Evolutionary conservation across 2,113 vertebrate genomes (phyloP), one percentile per base, ranked within the genome.

Genomic region (Microtus richardsoni): DNA sequence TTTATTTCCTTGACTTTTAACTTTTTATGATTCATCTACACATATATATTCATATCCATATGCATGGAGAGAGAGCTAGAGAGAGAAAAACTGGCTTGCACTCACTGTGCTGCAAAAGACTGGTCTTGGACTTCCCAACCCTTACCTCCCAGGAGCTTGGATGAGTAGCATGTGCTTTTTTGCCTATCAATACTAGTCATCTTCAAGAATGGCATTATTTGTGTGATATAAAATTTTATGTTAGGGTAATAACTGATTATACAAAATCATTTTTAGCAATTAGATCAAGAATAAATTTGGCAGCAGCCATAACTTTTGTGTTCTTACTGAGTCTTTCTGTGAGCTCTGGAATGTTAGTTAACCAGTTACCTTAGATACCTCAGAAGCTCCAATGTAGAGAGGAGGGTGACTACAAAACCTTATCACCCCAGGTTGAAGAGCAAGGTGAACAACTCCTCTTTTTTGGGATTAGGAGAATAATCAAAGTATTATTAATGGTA

Each of bases 281-380:
- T 93, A 91, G 24, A 28, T 64, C 26, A 90, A 47, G 64, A 83
- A 90, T 84, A 5, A 78, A 88, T 95, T 96, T 95, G 47, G 41
- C 70, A 90, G 41, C 90, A 73, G 7, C 49, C 79, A 17, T 85
- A 92, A 79, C 52, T 79, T 96, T 91, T 91, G n/a, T 93, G 71
- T 17, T 86, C 68, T 33, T 84, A 64, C 39, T 94, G 24, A 88
- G 91, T 92, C 22, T 71, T 96, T 92, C 64, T 84, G n/a, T 89
- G 41, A 90, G 13, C 1, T 91, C 47, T 90, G 44, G 36, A 95
- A 90, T 90, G 22, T 88, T 95, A 90, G 44, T 88, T 96, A 90
- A 39, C 62, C 49, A 92, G 36, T 96, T n/a, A 84, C 49, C 66
- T 71, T 64, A 87, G 54, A 89, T 85, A 89, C 70, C 47, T 64